Evolutionary conservation across 2,888 invertebrate genomes (phyloP).

Genomic region (Aspidiotus rigidus): DNA sequence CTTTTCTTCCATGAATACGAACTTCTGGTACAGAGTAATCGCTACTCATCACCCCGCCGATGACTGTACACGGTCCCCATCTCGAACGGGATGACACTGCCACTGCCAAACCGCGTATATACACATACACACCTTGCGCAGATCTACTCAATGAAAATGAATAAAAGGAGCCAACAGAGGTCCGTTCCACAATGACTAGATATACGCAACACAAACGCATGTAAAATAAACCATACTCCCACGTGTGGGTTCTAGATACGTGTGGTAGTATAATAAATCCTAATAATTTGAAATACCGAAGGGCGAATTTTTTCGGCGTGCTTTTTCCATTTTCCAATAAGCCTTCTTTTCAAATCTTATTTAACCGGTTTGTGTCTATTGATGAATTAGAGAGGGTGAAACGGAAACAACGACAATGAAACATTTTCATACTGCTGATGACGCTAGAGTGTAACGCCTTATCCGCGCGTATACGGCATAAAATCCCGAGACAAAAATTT

Average conservation of each 20-base stretch:
- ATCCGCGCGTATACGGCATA: no score
- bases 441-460: no score
- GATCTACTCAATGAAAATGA: no score
- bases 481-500: no score
- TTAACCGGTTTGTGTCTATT: slow-evolving; percentile 26
- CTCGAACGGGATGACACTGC: no score
- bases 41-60: no score
- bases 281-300: slow-evolving; percentile 9
- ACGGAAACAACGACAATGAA: slow-evolving; percentile 25
- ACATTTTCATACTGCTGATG: slow-evolving; percentile 22
- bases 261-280: slow-evolving; percentile 3
- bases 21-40: no score
- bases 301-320: slow-evolving; percentile 28
- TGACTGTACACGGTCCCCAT: no score
- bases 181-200: background rate
- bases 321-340: slow-evolving; percentile 18
- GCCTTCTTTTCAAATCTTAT: slow-evolving; percentile 28
- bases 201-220: background rate
- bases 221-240: slow-evolving; percentile 13
- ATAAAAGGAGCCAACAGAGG: no score
- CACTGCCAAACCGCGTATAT: no score
- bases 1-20: no score
- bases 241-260: slow-evolving; percentile 27
- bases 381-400: slow-evolving; percentile 29
- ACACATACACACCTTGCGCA: no score